Evolutionary conservation across 2,113 vertebrate species (phyloP).

Genomic region (Globicephala melas): DNA sequence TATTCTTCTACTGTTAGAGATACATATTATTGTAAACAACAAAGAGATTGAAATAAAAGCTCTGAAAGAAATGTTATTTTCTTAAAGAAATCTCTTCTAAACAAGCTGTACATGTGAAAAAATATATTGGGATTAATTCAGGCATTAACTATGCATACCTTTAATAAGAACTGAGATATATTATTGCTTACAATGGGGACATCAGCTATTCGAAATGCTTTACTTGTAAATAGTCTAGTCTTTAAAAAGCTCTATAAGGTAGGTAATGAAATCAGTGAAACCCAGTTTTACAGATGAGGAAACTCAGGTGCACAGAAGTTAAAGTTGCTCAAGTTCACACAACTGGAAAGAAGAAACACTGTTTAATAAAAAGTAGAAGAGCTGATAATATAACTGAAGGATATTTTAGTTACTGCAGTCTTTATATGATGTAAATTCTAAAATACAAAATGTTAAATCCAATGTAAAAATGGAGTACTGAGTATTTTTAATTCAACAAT

Average conservation of each 20-base stretch:
- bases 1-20: not conserved
- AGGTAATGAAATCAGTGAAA: constrained; percentile 1
- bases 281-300: not conserved
- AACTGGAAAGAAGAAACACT: not conserved
- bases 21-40: not conserved
- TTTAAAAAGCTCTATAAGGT: not conserved
- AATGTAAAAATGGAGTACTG: not conserved
- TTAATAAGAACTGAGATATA: not conserved
- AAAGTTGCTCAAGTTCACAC: not conserved
- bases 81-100: not conserved
- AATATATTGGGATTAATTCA: not conserved
- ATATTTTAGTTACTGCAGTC: not conserved
- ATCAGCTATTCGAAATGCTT: not conserved
- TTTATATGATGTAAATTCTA: not conserved
- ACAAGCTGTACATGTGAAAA: not conserved
- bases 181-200: not conserved
- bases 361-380: not conserved
- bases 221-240: not conserved
- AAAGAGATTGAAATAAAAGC: not conserved
- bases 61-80: not conserved
- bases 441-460: not conserved
- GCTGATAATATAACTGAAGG: not conserved
- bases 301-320: not conserved
- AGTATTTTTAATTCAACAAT: not conserved
- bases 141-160: not conserved